Evolutionary conservation across 1,140 invertebrate genomes (phyloP).

Genomic region (Leptopilina clavipes): DNA sequence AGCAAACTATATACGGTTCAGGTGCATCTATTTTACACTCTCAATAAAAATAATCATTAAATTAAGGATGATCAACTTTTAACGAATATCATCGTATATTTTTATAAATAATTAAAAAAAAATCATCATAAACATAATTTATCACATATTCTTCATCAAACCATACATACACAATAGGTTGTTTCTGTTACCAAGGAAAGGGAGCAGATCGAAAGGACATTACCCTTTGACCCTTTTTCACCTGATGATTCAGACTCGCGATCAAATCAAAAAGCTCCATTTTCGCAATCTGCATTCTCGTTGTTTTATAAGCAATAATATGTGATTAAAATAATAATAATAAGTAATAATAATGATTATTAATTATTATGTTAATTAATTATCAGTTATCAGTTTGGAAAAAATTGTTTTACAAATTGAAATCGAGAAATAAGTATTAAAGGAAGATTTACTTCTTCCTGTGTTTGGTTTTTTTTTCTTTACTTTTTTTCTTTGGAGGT

Average conservation of each 20-base stretch:
- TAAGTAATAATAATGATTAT: no score
- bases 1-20: background rate
- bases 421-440: background rate
- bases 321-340: background rate
- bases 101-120: no score
- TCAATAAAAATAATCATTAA: background rate
- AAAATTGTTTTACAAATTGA: background rate
- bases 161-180: background rate
- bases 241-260: constrained; percentile 8
- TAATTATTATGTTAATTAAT: no score
- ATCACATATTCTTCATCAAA: background rate
- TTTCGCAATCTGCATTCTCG: background rate
- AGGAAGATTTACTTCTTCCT: constrained; percentile 23
- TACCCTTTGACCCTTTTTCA: constrained; percentile 23
- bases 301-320: background rate
- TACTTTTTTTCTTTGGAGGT: background rate
- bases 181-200: constrained; percentile 15
- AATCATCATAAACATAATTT: no score
- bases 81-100: background rate
- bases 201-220: constrained; percentile 19
- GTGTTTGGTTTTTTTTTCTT: background rate
- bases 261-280: background rate
- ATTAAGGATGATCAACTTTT: background rate
- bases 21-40: background rate
- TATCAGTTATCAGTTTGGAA: no score